Conservation (phyloP, 2,113 vertebrate genomes). For the Leuciscus idus region DNA sequence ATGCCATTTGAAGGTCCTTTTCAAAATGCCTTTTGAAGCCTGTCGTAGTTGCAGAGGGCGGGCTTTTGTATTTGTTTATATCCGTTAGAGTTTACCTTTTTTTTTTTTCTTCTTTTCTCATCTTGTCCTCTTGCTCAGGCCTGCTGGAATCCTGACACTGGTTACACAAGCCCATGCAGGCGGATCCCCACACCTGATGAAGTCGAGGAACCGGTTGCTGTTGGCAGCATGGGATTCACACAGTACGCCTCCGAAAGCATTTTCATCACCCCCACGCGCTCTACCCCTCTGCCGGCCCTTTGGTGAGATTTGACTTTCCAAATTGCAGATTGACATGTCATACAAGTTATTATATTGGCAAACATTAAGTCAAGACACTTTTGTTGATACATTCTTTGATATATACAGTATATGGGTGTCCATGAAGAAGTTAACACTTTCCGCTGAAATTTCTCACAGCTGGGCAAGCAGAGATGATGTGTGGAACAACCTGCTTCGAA, state of each 20-base stretch:
- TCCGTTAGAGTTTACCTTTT: slow-evolving; percentile 19
- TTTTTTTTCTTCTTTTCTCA: not conserved
- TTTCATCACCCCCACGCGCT: slow-evolving; percentile 75
- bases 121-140: slow-evolving; percentile 53
- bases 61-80: slow-evolving; percentile 32
- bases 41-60: not conserved
- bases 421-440: not conserved
- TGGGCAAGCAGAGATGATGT: slow-evolving; percentile 95
- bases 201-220: slow-evolving; percentile 67
- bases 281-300: slow-evolving; percentile 85
- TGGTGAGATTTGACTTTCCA: slow-evolving; percentile 75
- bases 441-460: slow-evolving; percentile 66
- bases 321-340: not conserved
- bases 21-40: not conserved
- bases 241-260: slow-evolving; percentile 69
- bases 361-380: not conserved
- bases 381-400: not conserved
- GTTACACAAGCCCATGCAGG: slow-evolving; percentile 76
- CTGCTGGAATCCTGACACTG: slow-evolving; percentile 68
- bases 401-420: not conserved
- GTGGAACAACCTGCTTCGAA: slow-evolving; percentile 92
- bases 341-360: too few relatives aligned
- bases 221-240: slow-evolving; percentile 62
- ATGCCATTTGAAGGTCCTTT: not conserved
- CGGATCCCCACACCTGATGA: slow-evolving; percentile 84